Conservation (phyloP, 2,113 vertebrate species). For the Nycticebus coucang region DNA sequence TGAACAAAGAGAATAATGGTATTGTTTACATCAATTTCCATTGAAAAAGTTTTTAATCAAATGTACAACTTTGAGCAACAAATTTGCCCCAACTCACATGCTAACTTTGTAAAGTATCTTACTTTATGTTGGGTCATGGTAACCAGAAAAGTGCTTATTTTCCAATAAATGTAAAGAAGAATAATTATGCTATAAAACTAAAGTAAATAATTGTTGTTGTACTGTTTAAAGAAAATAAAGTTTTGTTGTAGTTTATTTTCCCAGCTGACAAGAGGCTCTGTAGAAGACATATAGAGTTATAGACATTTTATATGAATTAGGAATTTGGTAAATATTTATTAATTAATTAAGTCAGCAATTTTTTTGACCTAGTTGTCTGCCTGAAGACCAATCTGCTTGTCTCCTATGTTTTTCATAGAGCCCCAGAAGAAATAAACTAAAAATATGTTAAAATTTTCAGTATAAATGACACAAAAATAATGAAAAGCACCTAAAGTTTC, state of each 20-base stretch:
- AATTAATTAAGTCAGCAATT: not conserved
- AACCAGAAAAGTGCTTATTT: not conserved
- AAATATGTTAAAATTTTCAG: not conserved
- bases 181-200: conserved; percentile 3
- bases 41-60: conserved; percentile 57
- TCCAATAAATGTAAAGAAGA: conserved; percentile 27
- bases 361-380: not conserved
- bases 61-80: conserved; percentile 40
- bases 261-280: not conserved
- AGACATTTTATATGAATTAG: not conserved
- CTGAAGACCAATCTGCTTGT: not conserved
- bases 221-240: not conserved
- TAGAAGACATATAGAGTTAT: not conserved
- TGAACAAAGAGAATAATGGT: conserved; percentile 6
- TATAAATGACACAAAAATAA: not conserved
- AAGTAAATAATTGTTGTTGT: not conserved
- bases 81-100: not conserved
- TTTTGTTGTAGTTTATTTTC: not conserved
- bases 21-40: conserved; percentile 6
- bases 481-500: not conserved
- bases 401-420: not conserved
- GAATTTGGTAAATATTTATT: not conserved
- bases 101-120: conserved; percentile 22
- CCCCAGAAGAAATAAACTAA: not conserved
- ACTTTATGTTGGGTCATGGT: not conserved